Percentiles rank a stretch among this genome's conserved stretches.
Conservation (phyloP, 2,113 vertebrate species). For the Archilochus colubris region DNA sequence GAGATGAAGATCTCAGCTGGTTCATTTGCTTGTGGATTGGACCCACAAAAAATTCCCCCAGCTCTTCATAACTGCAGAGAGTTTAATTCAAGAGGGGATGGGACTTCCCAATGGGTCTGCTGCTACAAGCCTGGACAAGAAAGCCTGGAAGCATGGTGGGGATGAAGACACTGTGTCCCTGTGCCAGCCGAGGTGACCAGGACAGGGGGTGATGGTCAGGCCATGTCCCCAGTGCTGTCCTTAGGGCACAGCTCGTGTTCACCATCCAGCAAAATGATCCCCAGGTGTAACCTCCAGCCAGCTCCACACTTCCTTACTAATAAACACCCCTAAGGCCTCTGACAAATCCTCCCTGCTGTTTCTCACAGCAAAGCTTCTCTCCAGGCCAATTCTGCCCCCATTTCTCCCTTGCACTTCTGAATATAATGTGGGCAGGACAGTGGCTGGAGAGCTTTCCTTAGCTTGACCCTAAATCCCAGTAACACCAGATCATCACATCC, state of each 20-base stretch:
- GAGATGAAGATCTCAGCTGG: not conserved
- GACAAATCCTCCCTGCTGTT: not conserved
- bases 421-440: not conserved
- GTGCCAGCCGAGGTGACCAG: not conserved
- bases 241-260: fast-evolving
- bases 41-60: not conserved
- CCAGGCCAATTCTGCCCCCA: not conserved
- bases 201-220: fast-evolving
- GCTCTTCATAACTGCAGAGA: not conserved
- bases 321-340: not conserved
- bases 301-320: not conserved
- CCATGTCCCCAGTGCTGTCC: fast-evolving
- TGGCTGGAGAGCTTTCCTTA: not conserved
- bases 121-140: not conserved
- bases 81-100: fast-evolving
- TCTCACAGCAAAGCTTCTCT: not conserved
- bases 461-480: not conserved
- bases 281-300: not conserved
- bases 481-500: not conserved
- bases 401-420: not conserved
- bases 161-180: not conserved
- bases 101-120: not conserved
- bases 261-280: not conserved
- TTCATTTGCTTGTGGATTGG: not conserved
- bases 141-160: not conserved